phyloP scores from a whole-genome alignment of 2,113 vertebrate species.

The Bubo blakistoni region DNA sequence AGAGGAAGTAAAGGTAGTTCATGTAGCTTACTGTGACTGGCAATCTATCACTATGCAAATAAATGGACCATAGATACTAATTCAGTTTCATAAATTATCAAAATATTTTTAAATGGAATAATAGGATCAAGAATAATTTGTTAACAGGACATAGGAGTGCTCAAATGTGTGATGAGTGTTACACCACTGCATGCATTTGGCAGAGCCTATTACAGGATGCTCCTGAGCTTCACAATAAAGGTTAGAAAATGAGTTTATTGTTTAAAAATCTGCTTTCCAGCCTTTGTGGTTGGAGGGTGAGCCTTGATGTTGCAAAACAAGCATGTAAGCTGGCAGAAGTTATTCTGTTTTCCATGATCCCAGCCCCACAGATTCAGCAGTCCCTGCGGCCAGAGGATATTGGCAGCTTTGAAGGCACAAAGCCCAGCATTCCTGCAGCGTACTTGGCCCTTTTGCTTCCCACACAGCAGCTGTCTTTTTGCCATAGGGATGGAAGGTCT shows the following conservation, averaged over 20 bases:
- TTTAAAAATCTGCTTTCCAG: background rate
- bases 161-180: background rate
- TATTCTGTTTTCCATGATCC: background rate
- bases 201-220: background rate
- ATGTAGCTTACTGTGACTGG: background rate
- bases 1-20: background rate
- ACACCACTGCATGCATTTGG: fast-evolving
- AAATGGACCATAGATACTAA: background rate
- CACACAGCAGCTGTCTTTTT: background rate
- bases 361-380: background rate
- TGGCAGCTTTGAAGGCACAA: background rate
- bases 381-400: background rate
- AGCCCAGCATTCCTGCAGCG: fast-evolving
- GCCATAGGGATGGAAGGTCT: background rate
- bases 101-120: background rate
- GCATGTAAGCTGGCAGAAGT: background rate
- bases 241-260: background rate
- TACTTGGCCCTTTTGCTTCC: background rate
- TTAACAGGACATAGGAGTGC: background rate
- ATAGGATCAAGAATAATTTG: background rate
- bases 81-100: background rate
- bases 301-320: background rate
- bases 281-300: background rate
- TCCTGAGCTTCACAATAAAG: background rate
- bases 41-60: background rate